These are phyloP conservation scores for Amiota communis DNA, from an alignment of 2,888 invertebrate genomes.

Conservation along the genomic window DNA sequence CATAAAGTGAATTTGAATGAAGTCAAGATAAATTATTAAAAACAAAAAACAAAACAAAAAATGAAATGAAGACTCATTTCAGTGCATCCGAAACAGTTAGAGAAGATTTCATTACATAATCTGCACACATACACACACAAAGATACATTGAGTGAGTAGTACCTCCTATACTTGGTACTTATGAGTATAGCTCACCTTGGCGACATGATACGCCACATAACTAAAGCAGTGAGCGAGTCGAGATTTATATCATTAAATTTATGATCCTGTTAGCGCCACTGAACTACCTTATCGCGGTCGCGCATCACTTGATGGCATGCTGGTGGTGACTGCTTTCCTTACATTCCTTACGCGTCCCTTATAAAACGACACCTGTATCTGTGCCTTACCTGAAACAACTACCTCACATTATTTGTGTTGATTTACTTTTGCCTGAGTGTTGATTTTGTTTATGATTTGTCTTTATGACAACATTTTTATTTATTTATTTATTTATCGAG, in stretches of 20 bases:
- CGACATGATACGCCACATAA: not conserved
- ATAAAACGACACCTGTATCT: not conserved
- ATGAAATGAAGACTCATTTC: constrained; percentile 52
- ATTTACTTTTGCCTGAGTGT: not conserved
- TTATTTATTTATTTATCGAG: too few relatives aligned
- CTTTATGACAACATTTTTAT: too few relatives aligned
- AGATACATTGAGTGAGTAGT: constrained; percentile 35
- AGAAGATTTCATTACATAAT: constrained; percentile 27
- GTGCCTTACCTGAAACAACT: not conserved
- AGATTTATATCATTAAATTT: constrained; percentile 66
- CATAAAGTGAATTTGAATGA: constrained; percentile 65
- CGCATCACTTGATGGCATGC: constrained; percentile 40
- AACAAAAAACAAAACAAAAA: not conserved
- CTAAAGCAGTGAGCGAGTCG: constrained; percentile 21
- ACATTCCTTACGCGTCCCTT: not conserved
- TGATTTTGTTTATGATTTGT: not conserved
- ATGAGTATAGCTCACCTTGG: not conserved
- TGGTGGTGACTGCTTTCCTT: not conserved
- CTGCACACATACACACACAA: constrained; percentile 56
- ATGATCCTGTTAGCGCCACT: constrained; percentile 69
- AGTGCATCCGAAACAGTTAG: constrained; percentile 56
- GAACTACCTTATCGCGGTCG: constrained; percentile 53
- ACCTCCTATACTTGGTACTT: constrained; percentile 42
- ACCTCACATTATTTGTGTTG: constrained; percentile 1
- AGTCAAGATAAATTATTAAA: constrained; percentile 59